Percentiles rank a stretch among this genome's conserved stretches.
These are phyloP conservation scores for Aphidoletes aphidimyza DNA, from an alignment of 2,888 invertebrate genomes.

Conservation along the genomic window DNA sequence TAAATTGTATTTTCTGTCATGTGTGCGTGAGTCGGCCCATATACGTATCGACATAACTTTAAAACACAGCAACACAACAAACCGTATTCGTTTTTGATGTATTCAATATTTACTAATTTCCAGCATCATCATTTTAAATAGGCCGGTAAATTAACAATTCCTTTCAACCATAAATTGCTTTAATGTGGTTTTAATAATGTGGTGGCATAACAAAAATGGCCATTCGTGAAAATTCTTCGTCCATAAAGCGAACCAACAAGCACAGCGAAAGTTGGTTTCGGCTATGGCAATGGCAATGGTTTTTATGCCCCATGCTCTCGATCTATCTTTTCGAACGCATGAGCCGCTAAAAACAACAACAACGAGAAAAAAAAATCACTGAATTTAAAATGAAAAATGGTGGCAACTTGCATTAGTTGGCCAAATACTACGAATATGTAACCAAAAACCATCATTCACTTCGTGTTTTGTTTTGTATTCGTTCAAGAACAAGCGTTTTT, in stretches of 20 bases:
- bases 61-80: neutral
- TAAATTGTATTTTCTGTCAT: no score
- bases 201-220: neutral
- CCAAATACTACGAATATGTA: neutral
- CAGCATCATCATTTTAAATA: neutral
- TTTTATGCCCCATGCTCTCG: no score
- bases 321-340: no score
- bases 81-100: neutral
- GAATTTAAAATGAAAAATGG: neutral
- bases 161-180: conserved; percentile 27
- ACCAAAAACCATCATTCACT: neutral
- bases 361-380: neutral
- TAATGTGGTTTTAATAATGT: conserved; percentile 32
- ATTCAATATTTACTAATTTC: neutral
- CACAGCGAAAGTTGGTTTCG: no score
- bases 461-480: neutral
- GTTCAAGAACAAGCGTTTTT: no score
- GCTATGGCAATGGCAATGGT: no score
- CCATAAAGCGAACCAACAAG: no score
- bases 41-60: neutral
- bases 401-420: neutral
- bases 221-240: neutral
- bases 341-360: no score
- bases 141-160: conserved; percentile 41
- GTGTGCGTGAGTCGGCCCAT: no score